Base-by-base conservation (phyloP, 2,888 invertebrate genomes). In the Drosophila suboccidentalis region DNA sequence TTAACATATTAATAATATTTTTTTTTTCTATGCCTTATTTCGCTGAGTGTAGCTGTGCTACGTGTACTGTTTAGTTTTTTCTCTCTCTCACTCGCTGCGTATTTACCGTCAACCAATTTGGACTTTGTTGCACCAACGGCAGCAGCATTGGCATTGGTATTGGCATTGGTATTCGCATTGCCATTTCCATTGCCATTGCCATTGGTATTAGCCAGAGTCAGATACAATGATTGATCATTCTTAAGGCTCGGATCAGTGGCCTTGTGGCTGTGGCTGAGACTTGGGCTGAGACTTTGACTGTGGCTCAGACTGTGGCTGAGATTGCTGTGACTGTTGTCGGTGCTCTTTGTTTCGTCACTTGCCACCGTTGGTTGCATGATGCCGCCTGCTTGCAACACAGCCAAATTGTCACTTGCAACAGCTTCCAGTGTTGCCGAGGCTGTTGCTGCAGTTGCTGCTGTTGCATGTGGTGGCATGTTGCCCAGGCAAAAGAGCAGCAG, bases 331-430 rank as follows among this genome's bases (percentile, higher is more conserved):
- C 34, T 69, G 77, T 67, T 53, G 77, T 72, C 66, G 78, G 93
- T 62, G 93, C 93, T 66, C 94, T 92, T 72, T 89, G 86, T 63
- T 85, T 78, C 68, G 80, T 79, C 78, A 72, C 78, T 74, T 71
- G 36, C 55, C 73, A 11, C 34, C 47, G 69, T 68, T 57, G 72
- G 58, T 70, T 71, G 80, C 68, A 76, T 26, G 26, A 1, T 26
- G 22, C 26, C 26, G 26, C 26, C 26, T 26, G 72, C 60, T 70
- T 71, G 80, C 68, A 76, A 82, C 73, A 78, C 84, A 80, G 88
- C 91, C 73, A 78, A 78, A 77, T 90, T 87, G 71, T 86, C 87
- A 86, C 83, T 91, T 60, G 71, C 68, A 57, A 71, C 72, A 57
- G 68, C 55, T 57, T 83, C 70, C 50, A 60, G 68, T 61, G 80